Evolutionary conservation across 2,797 vertebrate genomes (phyloP), one percentile per base, ranked within the genome.

Genomic region (Enteromius trimaculatus): DNA sequence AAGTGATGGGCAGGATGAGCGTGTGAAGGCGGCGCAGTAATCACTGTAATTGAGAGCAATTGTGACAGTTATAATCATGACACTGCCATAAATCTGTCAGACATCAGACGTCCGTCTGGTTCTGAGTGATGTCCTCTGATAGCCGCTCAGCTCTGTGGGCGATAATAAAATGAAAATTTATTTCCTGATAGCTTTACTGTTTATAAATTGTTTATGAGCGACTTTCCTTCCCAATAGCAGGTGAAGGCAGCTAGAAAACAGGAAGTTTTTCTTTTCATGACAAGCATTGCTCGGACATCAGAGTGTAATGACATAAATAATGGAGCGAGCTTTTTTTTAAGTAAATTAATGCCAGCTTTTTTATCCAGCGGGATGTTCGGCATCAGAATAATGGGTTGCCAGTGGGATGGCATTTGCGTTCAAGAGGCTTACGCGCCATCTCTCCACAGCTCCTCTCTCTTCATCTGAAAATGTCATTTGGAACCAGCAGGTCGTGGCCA

Each of bases 31-130:
- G 14, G 68, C 58, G 47, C 51, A 29, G 64, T 84, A 84, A 85
- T 87, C 81, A 37, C 55, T 44, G 53, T 81, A 71, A 87, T 66
- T 85, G 70, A 87, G 85, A 86, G 79, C 79, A 70, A 51, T 23
- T 44, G 26, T 78, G 86, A 85, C 81, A 58, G 75, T 84, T 72
- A 84, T 84, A 81, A 84, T 87, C 85, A 65, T 72, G 75, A 87
- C 79, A 85, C 86, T 64, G 55, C 80, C 71, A 82, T 88, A 85
- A 88, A 85, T 80, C 86, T 84, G 84, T 75, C 87, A 87, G 75
- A 77, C 76, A 47, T 77, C 62, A 68, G 60, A 82, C 19, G 37
- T 72, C 69, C 26, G 16, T 84, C 60, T 75, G 44, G 75, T 85
- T 77, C 47, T 86, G 80, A 86, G 85, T 82, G 85, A 84, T 79